Base-by-base conservation (phyloP, 2,888 invertebrate genomes). In the Nineta flava region DNA sequence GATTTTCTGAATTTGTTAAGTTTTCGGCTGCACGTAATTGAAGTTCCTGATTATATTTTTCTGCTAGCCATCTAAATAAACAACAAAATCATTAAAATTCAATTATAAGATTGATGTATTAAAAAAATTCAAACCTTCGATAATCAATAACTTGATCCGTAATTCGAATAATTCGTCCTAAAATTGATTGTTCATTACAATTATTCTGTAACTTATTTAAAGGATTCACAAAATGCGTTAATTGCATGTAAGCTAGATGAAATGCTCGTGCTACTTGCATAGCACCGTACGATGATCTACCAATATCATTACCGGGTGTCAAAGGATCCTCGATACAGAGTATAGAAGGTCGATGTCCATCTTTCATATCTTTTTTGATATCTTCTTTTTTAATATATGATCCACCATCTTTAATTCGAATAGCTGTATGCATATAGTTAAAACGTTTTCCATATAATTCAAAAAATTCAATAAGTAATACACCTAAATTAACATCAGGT, bases 241-340 rank as follows among this genome's bases (percentile, higher is more conserved):
- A 75, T 59, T 83, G 80, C 54, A 84, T 79, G 70, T 88, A 96
- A 53, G 97, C 97, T 74, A 91, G 92, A 70, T 94, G 94, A 72
- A 97, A 99, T 53, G 96, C 93, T 71, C 88, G 84, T 15, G 49
- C 71, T 59, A 81, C 81, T 64, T 87, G 84, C 59, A 95, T 72
- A 55, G 90, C 90, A 51, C 93, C 93, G 68, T 95, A 96, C 61
- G 95, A 95, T 65, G 94, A 94, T 58, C 95, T 81, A 9, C 97
- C 97, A 65, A 99, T 96, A 68, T 97, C 97, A 68, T 99, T 99
- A 56, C 87, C 93, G 13, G 92, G 81, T 54, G 91, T 90, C 42
- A 99, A 75, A 17, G 99, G 99, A 73, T 99, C 99, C 71, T 97
- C 96, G 59, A 99, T 96, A 65, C 95, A 96, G 55, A 99, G 73